Conservation (phyloP, 2,888 invertebrate species). For the Rhagonycha lutea region DNA sequence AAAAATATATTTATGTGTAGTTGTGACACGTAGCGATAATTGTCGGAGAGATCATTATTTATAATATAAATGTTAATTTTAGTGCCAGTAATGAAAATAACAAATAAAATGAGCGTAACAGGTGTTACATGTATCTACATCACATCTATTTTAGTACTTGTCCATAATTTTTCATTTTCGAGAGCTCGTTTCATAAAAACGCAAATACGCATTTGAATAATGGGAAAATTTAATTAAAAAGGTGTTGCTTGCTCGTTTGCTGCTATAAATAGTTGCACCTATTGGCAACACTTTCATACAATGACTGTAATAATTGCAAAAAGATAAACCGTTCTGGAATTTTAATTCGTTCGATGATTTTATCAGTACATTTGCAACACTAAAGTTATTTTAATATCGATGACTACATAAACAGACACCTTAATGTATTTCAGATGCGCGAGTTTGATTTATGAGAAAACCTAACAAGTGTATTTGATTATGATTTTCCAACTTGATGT, state of each 20-base stretch:
- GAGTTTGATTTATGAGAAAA: background rate
- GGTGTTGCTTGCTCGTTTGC: background rate
- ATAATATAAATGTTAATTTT: background rate
- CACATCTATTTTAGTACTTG: background rate
- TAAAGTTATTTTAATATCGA: slow-evolving; percentile 6
- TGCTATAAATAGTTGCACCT: background rate
- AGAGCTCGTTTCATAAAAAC: background rate
- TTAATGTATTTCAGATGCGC: background rate
- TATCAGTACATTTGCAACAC: background rate
- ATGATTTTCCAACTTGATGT: background rate
- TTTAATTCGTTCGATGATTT: background rate
- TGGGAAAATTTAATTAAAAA: background rate
- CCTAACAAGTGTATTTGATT: slow-evolving; percentile 5
- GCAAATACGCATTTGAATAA: background rate
- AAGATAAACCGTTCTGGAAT: background rate
- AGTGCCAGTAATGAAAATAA: background rate
- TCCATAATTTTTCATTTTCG: background rate
- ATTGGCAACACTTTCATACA: background rate
- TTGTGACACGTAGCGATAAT: background rate
- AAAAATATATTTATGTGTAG: background rate
- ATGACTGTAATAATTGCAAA: background rate
- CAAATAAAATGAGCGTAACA: background rate
- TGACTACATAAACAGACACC: background rate
- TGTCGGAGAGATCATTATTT: background rate
- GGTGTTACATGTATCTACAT: background rate